A percentile compares a stretch with the other conserved stretches of the same genome.
Evolutionary conservation across 2,888 invertebrate genomes (phyloP).

Genomic region (Elgonia sp.): DNA sequence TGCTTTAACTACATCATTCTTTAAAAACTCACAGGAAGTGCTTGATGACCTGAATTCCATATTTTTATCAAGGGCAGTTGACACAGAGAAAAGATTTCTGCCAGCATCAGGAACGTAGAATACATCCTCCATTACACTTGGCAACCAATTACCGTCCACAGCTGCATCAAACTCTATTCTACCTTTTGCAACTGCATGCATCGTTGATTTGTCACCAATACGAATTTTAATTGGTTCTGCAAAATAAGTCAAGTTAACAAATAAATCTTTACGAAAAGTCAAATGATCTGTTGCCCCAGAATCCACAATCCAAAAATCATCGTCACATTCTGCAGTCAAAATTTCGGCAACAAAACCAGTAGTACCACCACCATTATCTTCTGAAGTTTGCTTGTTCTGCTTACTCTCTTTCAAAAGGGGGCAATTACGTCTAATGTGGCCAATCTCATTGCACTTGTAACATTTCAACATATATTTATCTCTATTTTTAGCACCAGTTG

Average conservation of each 20-base stretch:
- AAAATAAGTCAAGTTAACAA: constrained; percentile 30
- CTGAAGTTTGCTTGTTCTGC: background rate
- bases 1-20: constrained; percentile 46
- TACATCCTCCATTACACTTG: constrained; percentile 52
- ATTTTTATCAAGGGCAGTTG: constrained; percentile 55
- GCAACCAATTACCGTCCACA: constrained; percentile 26
- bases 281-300: constrained; percentile 65
- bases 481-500: constrained; percentile 1
- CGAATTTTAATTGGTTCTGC: constrained; percentile 49
- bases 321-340: constrained; percentile 31
- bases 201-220: constrained; percentile 60
- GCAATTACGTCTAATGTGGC: constrained; percentile 34
- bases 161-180: constrained; percentile 50
- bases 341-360: constrained; percentile 40
- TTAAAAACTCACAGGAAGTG: constrained; percentile 44
- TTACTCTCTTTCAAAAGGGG: too few species aligned
- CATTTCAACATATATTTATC: background rate
- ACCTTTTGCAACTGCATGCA: constrained; percentile 59
- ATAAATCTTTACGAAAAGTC: constrained; percentile 52
- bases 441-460: constrained; percentile 12
- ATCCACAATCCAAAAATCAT: constrained; percentile 63
- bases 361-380: background rate
- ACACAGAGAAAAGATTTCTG: constrained; percentile 60
- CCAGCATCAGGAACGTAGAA: constrained; percentile 50
- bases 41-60: constrained; percentile 29